phyloP scores from a whole-genome alignment of 2,888 invertebrate genomes.

The Meganola albula region DNA sequence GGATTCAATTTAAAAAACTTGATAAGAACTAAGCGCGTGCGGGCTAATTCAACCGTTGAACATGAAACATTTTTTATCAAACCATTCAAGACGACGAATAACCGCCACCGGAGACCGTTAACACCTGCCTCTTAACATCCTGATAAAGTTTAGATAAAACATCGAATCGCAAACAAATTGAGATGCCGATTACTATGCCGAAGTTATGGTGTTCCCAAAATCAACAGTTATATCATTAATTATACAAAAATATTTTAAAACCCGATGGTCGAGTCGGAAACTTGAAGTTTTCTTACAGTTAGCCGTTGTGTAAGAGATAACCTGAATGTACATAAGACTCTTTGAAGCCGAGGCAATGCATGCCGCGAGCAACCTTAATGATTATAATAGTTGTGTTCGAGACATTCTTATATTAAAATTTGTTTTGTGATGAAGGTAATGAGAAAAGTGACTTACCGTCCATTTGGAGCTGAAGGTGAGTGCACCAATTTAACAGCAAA shows the following conservation, averaged over 20 bases:
- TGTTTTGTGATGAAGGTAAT: no score
- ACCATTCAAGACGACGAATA: conserved; percentile 64
- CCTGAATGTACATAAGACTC: conserved; percentile 56
- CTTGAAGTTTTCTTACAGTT: conserved; percentile 54
- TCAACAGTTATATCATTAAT: conserved; percentile 30
- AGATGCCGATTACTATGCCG: conserved; percentile 15
- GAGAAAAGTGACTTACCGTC: conserved; percentile 67
- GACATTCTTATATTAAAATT: no score
- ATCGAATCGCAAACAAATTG: conserved; percentile 8
- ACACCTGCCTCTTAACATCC: conserved; percentile 50
- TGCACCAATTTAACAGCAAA: conserved; percentile 95
- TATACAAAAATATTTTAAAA: conserved; percentile 35
- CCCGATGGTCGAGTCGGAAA: conserved; percentile 40
- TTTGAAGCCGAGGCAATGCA: conserved; percentile 40
- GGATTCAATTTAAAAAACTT: conserved; percentile 32
- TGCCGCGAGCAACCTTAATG: conserved; percentile 41
- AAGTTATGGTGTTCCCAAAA: conserved; percentile 20
- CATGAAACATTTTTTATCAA: conserved; percentile 55
- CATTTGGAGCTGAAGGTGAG: conserved; percentile 88
- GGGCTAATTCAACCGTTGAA: conserved; percentile 47
- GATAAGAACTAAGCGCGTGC: conserved; percentile 42
- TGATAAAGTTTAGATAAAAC: conserved; percentile 13
- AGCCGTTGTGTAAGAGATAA: conserved; percentile 59
- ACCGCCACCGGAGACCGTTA: conserved; percentile 68
- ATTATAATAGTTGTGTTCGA: conserved; percentile 49